Base-by-base conservation (phyloP, 1,140 invertebrate species). In the Drosophila melanica region DNA sequence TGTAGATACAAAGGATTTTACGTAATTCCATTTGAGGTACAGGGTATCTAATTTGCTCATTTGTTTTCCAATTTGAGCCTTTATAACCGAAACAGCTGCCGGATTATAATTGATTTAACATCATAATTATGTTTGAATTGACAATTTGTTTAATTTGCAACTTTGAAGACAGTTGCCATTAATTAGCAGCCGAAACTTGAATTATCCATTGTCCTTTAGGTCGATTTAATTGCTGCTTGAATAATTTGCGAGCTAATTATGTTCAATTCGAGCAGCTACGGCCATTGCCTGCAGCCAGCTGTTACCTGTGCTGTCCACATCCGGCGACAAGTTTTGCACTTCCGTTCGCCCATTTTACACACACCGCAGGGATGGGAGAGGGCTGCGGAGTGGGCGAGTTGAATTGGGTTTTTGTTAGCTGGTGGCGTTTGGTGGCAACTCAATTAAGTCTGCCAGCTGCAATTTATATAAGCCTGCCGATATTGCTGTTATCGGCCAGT, bases 401-500 rank as follows among this genome's bases (percentile, higher is more conserved):
- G 20, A 63, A 63, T 53, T 53, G 39, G 39, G 51, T 63, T 69
- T 55, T 50, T 42, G 45, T 53, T 70, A 14, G 48, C 58, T 74
- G 30, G 20, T 35, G 57, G 68, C 58, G 27, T 35, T 39, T 39
- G 47, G 35, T 50, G 69, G 67, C 72, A 75, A 57, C 66, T 64
- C 60, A 75, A 78, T 78, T 78, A 78, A 71, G 47, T 74, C 53
- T 39, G 72, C 12, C 74, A 53, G n/a, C 74, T 62, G 66, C 75
- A 75, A 78, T 78, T 78, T 78, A 78, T 75, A 78, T 71, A 78
- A 78, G 60, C 75, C 72, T 69, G 39, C 75, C 72, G 79, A 86
- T 89, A 89, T 79, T 67, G 66, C 77, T 79, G 75, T 77, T 87
- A 87, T 87, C 84, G 84, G 53, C 20, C 48, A 65, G 58, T 74